A percentile compares a stretch with the other conserved stretches of the same genome.
These are phyloP conservation scores for Hymenochirus boettgeri DNA, from an alignment of 2,113 vertebrate genomes.

Conservation along the genomic window DNA sequence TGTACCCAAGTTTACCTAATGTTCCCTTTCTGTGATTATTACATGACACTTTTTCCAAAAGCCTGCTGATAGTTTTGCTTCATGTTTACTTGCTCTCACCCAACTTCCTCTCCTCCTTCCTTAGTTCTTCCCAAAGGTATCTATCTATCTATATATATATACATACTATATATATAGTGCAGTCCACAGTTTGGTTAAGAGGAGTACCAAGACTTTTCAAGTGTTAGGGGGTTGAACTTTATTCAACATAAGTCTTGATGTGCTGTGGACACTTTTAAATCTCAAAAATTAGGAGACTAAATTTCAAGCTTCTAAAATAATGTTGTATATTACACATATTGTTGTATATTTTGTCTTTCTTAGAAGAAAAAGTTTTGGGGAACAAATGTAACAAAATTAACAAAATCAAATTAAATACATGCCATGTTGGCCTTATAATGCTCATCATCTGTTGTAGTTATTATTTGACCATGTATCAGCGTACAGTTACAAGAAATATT, in stretches of 20 bases:
- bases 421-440: too few relatives aligned
- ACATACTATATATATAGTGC: constrained; percentile 4
- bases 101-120: neutral
- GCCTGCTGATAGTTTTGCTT: neutral
- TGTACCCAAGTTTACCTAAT: neutral
- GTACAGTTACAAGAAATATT: too few relatives aligned
- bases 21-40: neutral
- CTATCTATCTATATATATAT: too few relatives aligned
- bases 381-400: neutral
- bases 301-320: neutral
- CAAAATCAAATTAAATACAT: too few relatives aligned
- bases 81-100: neutral
- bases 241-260: neutral
- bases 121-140: neutral
- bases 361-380: neutral
- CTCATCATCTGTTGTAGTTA: too few relatives aligned
- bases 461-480: too few relatives aligned
- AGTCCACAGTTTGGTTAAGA: neutral
- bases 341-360: too few relatives aligned
- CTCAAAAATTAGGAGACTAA: neutral
- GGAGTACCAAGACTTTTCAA: neutral
- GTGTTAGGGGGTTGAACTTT: neutral
- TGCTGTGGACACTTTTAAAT: neutral
- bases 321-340: neutral
- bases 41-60: neutral